These are phyloP conservation scores for Lepidocyrtoides sp. DNA, from an alignment of 2,888 invertebrate genomes.

Conservation along the genomic window DNA sequence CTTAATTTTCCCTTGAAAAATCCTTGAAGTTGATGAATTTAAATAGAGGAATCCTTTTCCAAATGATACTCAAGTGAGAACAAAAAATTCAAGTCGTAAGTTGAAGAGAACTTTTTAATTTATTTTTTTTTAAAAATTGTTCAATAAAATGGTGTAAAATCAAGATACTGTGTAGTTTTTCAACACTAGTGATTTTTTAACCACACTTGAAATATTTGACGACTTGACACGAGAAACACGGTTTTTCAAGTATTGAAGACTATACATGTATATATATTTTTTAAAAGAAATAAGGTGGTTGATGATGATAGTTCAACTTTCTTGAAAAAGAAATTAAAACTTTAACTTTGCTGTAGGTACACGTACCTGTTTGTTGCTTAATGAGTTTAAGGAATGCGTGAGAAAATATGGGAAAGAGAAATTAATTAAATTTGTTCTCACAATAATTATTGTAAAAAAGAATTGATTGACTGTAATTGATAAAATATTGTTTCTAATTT, in stretches of 20 bases:
- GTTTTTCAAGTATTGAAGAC: too few relatives aligned
- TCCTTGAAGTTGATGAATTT: not conserved
- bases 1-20: slow-evolving; percentile 35
- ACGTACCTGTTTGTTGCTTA: slow-evolving; percentile 39
- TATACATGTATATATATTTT: too few relatives aligned
- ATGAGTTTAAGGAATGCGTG: slow-evolving; percentile 8
- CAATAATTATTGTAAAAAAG: slow-evolving; percentile 15
- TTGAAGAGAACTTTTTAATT: not conserved
- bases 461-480: slow-evolving; percentile 39
- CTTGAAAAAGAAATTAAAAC: not conserved
- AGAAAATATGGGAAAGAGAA: not conserved
- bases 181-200: not conserved
- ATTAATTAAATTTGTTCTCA: not conserved
- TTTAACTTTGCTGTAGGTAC: not conserved
- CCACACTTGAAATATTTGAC: not conserved
- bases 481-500: slow-evolving; percentile 18
- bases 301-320: not conserved
- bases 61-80: not conserved
- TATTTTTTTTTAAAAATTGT: not conserved
- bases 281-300: slow-evolving; percentile 1
- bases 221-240: not conserved
- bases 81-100: too few relatives aligned
- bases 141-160: not conserved
- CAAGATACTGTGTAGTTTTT: not conserved
- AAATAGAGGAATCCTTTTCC: not conserved